These are phyloP conservation scores for Anticlea derivata DNA, from an alignment of 2,888 invertebrate species.

Conservation along the genomic window DNA sequence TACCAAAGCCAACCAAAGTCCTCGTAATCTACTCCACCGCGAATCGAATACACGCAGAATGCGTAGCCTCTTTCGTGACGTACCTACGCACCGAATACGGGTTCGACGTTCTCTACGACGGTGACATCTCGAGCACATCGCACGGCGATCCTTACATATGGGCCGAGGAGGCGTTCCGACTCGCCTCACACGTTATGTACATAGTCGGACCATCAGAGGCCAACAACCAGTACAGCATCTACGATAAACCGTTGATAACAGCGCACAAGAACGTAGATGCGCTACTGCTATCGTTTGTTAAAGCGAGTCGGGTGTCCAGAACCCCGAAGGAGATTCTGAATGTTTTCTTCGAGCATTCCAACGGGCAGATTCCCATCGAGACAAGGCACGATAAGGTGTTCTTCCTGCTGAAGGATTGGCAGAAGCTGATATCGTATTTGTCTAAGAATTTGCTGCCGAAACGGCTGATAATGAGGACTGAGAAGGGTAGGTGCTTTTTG, in stretches of 20 bases:
- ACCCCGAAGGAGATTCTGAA: constrained; percentile 62
- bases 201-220: constrained; percentile 67
- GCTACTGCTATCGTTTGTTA: constrained; percentile 58
- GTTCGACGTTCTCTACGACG: constrained; percentile 68
- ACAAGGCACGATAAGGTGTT: constrained; percentile 59
- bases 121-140: constrained; percentile 59
- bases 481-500: constrained; percentile 66
- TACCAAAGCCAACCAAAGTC: constrained; percentile 69
- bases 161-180: constrained; percentile 64
- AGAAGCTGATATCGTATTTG: constrained; percentile 67
- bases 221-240: constrained; percentile 60
- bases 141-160: constrained; percentile 71
- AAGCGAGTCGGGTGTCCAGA: constrained; percentile 45
- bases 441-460: constrained; percentile 71
- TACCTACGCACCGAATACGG: constrained; percentile 70
- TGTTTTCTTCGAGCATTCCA: constrained; percentile 71
- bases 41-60: constrained; percentile 69
- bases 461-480: constrained; percentile 65
- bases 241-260: constrained; percentile 69
- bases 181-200: constrained; percentile 65
- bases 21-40: constrained; percentile 67
- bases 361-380: constrained; percentile 61
- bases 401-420: constrained; percentile 69
- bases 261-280: constrained; percentile 62
- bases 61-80: constrained; percentile 63